Percentiles rank a stretch among this genome's conserved stretches.
Conservation (phyloP, 2,113 vertebrate genomes). For the Gadus chalcogrammus region DNA sequence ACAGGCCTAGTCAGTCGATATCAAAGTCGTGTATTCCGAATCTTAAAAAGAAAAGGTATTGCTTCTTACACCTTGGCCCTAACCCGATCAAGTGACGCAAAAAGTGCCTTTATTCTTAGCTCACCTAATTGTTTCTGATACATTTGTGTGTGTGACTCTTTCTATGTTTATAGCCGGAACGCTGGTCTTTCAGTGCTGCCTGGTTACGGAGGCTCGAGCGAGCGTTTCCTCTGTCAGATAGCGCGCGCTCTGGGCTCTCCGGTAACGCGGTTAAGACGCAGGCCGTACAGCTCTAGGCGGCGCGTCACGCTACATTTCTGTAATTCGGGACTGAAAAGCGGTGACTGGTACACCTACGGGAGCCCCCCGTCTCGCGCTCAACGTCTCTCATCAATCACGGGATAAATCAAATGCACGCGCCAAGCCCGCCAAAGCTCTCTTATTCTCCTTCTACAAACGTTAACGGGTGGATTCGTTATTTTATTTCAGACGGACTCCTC, state of each 20-base stretch:
- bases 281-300: conserved; percentile 25
- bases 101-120: too few relatives aligned
- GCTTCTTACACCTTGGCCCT: too few relatives aligned
- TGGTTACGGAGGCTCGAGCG: too few relatives aligned
- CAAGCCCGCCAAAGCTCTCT: conserved; percentile 19
- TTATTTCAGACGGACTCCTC: conserved; percentile 44
- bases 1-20: too few relatives aligned
- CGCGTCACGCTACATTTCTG: conserved; percentile 56
- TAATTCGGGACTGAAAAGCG: conserved; percentile 61
- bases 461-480: conserved; percentile 41
- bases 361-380: conserved; percentile 24
- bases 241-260: conserved; percentile 27
- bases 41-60: too few relatives aligned
- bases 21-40: too few relatives aligned
- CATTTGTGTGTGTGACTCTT: too few relatives aligned
- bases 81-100: too few relatives aligned
- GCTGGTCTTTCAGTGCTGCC: too few relatives aligned
- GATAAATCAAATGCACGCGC: conserved; percentile 56
- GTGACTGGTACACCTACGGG: conserved; percentile 48
- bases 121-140: too few relatives aligned
- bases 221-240: not conserved
- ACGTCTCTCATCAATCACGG: conserved; percentile 61
- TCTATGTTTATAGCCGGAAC: too few relatives aligned
- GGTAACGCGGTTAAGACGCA: conserved; percentile 34
- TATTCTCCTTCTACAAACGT: conserved; percentile 30